These are phyloP conservation scores for Ceriagrion tenellum DNA, from an alignment of 2,888 invertebrate genomes.

Conservation along the genomic window DNA sequence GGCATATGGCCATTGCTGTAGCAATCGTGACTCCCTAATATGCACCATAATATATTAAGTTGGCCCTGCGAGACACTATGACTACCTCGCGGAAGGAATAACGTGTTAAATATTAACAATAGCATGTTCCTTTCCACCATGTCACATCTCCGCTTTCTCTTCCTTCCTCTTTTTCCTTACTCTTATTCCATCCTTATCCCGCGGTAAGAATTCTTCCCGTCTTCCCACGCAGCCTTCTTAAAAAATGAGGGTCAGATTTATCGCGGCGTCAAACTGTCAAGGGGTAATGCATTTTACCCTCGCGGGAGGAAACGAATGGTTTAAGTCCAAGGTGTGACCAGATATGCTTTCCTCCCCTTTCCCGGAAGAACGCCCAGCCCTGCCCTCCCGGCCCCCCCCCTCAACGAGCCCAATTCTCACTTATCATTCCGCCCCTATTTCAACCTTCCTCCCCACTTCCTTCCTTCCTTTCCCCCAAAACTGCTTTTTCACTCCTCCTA, in stretches of 20 bases:
- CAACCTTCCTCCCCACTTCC: neutral
- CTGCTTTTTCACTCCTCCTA: neutral
- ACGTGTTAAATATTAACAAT: neutral
- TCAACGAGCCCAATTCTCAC: neutral
- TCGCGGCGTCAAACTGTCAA: slow-evolving; percentile 62
- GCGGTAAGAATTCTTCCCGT: neutral
- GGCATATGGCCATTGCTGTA: no score
- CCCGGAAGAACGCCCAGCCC: neutral
- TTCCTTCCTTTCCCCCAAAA: neutral
- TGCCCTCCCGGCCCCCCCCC: no score
- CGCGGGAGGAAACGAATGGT: slow-evolving; percentile 43
- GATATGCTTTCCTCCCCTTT: slow-evolving; percentile 20
- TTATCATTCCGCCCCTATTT: neutral
- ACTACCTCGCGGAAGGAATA: neutral
- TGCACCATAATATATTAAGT: no score
- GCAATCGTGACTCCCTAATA: no score
- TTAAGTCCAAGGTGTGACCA: slow-evolving; percentile 34
- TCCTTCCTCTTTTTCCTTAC: neutral
- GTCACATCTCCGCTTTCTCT: neutral
- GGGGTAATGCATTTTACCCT: slow-evolving; percentile 37
- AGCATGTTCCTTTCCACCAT: neutral
- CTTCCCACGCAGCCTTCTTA: neutral
- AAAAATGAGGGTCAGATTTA: slow-evolving; percentile 56
- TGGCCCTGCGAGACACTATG: no score
- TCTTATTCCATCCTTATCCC: neutral